Evolutionary conservation across 30 jellyfish, hydroid and myxozoan species (phyloP).

Genomic region (Aurelia sp.): DNA sequence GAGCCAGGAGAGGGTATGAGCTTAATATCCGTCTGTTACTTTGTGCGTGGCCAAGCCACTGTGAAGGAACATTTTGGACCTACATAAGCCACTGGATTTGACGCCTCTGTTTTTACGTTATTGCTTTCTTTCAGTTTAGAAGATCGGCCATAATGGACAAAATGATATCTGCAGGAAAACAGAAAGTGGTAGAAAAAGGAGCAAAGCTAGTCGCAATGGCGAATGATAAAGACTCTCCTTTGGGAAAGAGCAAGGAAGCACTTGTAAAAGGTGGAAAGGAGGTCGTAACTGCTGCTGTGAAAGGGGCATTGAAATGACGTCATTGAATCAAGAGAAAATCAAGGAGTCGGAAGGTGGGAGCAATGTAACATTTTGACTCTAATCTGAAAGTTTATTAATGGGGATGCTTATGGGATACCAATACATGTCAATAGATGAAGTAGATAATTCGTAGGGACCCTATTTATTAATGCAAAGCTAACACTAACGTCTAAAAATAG

Average conservation of each 20-base stretch:
- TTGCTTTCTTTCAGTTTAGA: neutral
- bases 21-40: too few species aligned
- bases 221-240: conserved; percentile 40
- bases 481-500: too few species aligned
- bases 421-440: too few species aligned
- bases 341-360: neutral
- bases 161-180: conserved; percentile 38
- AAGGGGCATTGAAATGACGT: conserved; percentile 40
- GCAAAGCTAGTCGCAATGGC: conserved; percentile 45
- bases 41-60: too few species aligned
- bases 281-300: conserved; percentile 46
- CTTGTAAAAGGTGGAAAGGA: conserved; percentile 28
- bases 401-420: too few species aligned
- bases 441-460: too few species aligned
- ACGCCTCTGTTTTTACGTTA: too few species aligned
- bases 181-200: conserved; percentile 44
- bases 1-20: too few species aligned
- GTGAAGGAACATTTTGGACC: too few species aligned
- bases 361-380: neutral
- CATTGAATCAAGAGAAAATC: neutral
- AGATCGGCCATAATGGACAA: conserved; percentile 21
- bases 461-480: too few species aligned
- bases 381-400: too few species aligned
- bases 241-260: conserved; percentile 60
- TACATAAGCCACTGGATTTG: too few species aligned